Percentiles rank a stretch among this genome's conserved stretches.
phyloP scores from a whole-genome alignment of 2,888 invertebrate species.

The Opisthograptis luteolata region DNA sequence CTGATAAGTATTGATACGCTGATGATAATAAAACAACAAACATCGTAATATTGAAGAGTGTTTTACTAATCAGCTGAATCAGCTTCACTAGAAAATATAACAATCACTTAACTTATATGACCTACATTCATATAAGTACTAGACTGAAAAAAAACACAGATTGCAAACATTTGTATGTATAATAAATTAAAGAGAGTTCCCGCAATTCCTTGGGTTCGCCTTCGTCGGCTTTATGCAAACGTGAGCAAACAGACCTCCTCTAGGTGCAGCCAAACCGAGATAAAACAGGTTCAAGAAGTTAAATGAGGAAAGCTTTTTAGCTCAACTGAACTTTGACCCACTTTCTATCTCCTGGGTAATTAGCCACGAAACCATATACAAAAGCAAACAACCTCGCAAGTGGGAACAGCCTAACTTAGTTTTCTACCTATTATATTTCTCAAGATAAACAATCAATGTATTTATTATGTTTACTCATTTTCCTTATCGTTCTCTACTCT shows the following conservation, averaged over 20 bases:
- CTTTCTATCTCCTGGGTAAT: conserved; percentile 56
- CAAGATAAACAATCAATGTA: conserved; percentile 2
- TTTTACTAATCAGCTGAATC: too few relatives aligned
- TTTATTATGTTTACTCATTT: not conserved
- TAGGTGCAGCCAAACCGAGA: conserved; percentile 64
- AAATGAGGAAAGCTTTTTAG: conserved; percentile 66
- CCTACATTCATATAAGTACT: too few relatives aligned
- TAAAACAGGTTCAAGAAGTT: conserved; percentile 72
- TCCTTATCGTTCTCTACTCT: not conserved
- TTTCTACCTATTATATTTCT: not conserved
- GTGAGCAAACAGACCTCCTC: conserved; percentile 54
- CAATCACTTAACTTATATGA: too few relatives aligned
- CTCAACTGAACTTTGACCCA: conserved; percentile 55
- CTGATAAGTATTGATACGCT: too few relatives aligned
- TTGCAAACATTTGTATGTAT: conserved; percentile 13
- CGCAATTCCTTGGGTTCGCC: conserved; percentile 34
- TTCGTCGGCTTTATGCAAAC: conserved; percentile 55
- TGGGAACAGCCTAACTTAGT: not conserved
- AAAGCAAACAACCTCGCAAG: conserved; percentile 18
- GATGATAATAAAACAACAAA: too few relatives aligned
- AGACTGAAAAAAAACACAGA: not conserved
- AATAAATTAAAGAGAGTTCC: conserved; percentile 8
- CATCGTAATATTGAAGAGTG: too few relatives aligned
- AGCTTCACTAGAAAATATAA: too few relatives aligned
- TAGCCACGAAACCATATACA: conserved; percentile 41